Conservation (phyloP, 92 coral and sea anemone genomes). For the Pocillopora meandrina region DNA sequence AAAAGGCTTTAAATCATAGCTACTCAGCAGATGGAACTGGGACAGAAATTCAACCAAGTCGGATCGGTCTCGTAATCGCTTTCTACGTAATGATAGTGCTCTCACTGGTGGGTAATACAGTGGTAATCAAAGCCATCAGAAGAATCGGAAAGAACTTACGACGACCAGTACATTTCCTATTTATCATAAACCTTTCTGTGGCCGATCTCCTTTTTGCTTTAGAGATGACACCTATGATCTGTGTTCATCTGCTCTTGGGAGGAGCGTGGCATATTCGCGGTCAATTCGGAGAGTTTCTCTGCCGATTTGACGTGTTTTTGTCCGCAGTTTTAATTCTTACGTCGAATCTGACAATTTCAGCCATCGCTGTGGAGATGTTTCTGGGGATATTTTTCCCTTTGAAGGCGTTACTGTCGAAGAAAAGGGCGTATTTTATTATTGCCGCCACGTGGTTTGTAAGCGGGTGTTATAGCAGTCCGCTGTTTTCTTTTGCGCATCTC, state of each 20-base stretch:
- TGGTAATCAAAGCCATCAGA: slow-evolving; percentile 14
- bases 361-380: slow-evolving; percentile 26
- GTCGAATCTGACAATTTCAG: slow-evolving; percentile 34
- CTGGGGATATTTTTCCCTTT: slow-evolving; percentile 27
- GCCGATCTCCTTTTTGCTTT: slow-evolving; percentile 38
- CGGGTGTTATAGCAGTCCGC: slow-evolving; percentile 11
- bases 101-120: slow-evolving; percentile 26
- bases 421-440: slow-evolving; percentile 15
- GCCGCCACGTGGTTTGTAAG: slow-evolving; percentile 32
- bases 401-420: slow-evolving; percentile 24
- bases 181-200: slow-evolving; percentile 31
- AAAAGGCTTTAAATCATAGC: no score
- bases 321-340: slow-evolving; percentile 10
- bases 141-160: slow-evolving; percentile 1
- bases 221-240: slow-evolving; percentile 28
- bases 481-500: slow-evolving; percentile 25
- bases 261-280: slow-evolving; percentile 28
- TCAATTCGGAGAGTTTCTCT: slow-evolving; percentile 6
- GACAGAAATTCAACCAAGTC: neutral
- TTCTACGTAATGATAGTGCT: slow-evolving; percentile 1
- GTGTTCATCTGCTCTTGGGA: slow-evolving; percentile 1
- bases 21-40: neutral
- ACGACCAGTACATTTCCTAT: slow-evolving; percentile 14
- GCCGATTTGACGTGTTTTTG: slow-evolving; percentile 20
- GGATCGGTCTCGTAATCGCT: neutral